phyloP scores from a whole-genome alignment of 2,888 invertebrate genomes.

The Eurois occulta region DNA sequence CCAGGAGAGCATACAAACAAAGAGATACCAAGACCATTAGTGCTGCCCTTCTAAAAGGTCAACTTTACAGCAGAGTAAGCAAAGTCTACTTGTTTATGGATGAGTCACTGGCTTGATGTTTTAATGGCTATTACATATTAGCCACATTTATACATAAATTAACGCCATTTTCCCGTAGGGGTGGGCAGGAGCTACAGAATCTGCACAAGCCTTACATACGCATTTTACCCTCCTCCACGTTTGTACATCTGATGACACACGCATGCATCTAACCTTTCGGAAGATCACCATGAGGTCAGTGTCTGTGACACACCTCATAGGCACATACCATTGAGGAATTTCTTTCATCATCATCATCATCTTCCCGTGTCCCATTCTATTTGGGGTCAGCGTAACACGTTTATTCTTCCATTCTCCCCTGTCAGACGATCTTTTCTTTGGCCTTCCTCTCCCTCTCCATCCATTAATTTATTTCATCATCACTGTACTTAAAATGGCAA shows the following conservation, averaged over 20 bases:
- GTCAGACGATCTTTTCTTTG: too few relatives aligned
- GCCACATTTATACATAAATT: background rate
- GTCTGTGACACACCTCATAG: background rate
- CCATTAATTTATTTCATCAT: too few relatives aligned
- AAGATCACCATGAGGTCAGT: background rate
- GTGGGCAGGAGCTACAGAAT: background rate
- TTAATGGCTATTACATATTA: background rate
- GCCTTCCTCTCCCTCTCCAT: too few relatives aligned
- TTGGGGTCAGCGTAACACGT: too few relatives aligned
- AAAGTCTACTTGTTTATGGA: slow-evolving; percentile 2
- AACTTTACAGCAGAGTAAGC: slow-evolving; percentile 33
- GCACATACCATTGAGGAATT: background rate
- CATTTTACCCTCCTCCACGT: background rate
- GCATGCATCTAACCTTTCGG: background rate
- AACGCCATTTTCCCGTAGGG: background rate
- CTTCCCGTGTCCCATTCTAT: too few relatives aligned
- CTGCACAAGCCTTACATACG: background rate
- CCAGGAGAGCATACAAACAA: slow-evolving; percentile 14
- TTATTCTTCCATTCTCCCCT: too few relatives aligned
- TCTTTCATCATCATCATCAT: too few relatives aligned
- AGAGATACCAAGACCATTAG: slow-evolving; percentile 18
- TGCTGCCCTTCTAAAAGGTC: slow-evolving; percentile 44
- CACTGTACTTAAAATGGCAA: background rate
- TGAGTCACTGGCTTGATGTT: slow-evolving; percentile 17
- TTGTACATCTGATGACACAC: background rate